These are phyloP conservation scores for Corythornis madagascariensis DNA, from an alignment of 2,113 vertebrate genomes.

Conservation along the genomic window DNA sequence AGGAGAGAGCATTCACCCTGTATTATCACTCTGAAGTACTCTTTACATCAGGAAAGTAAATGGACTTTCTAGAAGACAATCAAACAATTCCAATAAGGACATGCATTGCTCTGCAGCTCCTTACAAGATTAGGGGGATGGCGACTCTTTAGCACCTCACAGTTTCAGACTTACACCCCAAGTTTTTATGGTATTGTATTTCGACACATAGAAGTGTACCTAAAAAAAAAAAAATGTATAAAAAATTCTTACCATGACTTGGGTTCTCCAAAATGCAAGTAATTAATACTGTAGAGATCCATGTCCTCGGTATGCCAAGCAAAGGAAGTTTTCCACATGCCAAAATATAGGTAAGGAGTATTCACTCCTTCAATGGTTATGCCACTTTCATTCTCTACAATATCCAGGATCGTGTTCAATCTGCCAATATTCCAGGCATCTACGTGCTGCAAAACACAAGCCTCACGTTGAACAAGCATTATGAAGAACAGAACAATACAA, in stretches of 20 bases:
- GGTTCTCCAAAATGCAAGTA: conserved; percentile 97
- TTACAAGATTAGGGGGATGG: neutral
- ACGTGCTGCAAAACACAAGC: conserved; percentile 74
- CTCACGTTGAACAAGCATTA: neutral
- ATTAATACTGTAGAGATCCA: conserved; percentile 98
- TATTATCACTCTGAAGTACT: neutral
- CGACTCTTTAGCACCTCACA: neutral
- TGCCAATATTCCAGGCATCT: conserved; percentile 91
- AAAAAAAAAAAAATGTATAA: neutral
- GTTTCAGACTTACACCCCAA: neutral
- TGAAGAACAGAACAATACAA: neutral
- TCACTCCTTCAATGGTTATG: conserved; percentile 94
- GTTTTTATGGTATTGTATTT: neutral
- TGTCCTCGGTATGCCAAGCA: conserved; percentile 97
- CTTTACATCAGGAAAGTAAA: neutral
- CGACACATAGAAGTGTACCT: neutral
- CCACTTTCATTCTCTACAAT: conserved; percentile 91
- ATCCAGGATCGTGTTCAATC: conserved; percentile 90
- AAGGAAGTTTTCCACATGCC: conserved; percentile 99
- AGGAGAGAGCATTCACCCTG: neutral
- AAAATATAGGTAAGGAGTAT: conserved; percentile 92
- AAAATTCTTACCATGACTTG: conserved; percentile 88
- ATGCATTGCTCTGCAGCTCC: neutral
- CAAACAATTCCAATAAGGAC: neutral
- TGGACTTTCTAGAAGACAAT: neutral